phyloP scores from a whole-genome alignment of 2,797 vertebrate species.

The Toxotes lorentzi region DNA sequence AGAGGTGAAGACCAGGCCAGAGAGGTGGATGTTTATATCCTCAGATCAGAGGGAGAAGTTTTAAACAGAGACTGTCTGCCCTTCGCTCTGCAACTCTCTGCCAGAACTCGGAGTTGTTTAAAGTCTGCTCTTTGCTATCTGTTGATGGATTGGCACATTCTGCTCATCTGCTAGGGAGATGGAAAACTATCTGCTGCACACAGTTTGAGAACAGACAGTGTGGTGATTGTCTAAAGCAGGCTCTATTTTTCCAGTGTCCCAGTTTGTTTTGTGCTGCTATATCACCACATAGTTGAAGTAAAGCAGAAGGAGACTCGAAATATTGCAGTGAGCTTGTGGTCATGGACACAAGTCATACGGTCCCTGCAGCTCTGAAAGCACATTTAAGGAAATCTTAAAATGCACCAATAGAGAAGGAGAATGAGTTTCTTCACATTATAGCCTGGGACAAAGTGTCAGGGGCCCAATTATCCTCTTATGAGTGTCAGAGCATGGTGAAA shows the following conservation, averaged over 20 bases:
- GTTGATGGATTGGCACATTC: slow-evolving; percentile 13
- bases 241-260: slow-evolving; percentile 1
- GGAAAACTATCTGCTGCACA: slow-evolving; percentile 23
- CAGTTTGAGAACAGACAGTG: slow-evolving; percentile 1
- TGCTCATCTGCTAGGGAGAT: slow-evolving; percentile 17
- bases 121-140: slow-evolving; percentile 24
- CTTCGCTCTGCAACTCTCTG: slow-evolving; percentile 26
- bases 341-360: slow-evolving; percentile 4
- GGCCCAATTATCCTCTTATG: slow-evolving; percentile 52
- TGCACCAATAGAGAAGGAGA: slow-evolving; percentile 20
- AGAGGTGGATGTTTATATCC: slow-evolving; percentile 52
- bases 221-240: neutral
- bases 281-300: neutral
- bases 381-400: slow-evolving; percentile 43
- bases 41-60: slow-evolving; percentile 46
- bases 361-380: slow-evolving; percentile 32
- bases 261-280: slow-evolving; percentile 12
- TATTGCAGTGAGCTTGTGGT: slow-evolving; percentile 5
- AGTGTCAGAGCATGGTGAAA: neutral
- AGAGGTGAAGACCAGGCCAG: slow-evolving; percentile 55
- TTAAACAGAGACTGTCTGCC: slow-evolving; percentile 35
- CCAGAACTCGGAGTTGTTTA: slow-evolving; percentile 32
- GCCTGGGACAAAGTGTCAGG: slow-evolving; percentile 32
- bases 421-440: slow-evolving; percentile 28
- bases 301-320: slow-evolving; percentile 29